Evolutionary conservation across 2,113 vertebrate species (phyloP).

Genomic region (Ptilorrhoa leucosticta): DNA sequence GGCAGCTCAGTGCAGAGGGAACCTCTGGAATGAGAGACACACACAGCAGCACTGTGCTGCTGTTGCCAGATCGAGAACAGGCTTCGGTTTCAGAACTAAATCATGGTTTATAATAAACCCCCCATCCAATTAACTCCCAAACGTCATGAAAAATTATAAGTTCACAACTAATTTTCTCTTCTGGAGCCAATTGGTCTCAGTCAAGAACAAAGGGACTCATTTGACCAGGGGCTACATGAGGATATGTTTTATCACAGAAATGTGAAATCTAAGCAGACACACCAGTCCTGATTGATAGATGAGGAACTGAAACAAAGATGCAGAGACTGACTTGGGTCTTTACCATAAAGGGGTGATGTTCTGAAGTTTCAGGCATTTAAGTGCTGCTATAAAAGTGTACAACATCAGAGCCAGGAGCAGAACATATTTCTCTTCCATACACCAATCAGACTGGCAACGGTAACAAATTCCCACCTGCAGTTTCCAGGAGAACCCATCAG

Average conservation of each 20-base stretch:
- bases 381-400: neutral
- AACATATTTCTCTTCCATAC: neutral
- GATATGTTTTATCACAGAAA: neutral
- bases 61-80: neutral
- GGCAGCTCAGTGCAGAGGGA: neutral
- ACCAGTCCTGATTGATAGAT: neutral
- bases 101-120: neutral
- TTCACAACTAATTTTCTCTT: neutral
- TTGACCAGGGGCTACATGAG: accelerated
- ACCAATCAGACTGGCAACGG: neutral
- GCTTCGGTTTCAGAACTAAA: neutral
- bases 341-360: neutral
- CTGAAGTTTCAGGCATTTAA: neutral
- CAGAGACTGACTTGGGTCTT: neutral
- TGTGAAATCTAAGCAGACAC: neutral
- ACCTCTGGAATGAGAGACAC: neutral
- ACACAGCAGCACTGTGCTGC: accelerated
- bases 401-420: neutral
- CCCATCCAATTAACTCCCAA: neutral
- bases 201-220: neutral
- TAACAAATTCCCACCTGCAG: neutral
- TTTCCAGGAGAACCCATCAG: neutral
- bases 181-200: neutral
- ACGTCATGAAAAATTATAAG: neutral
- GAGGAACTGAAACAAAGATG: neutral